Evolutionary conservation across 2,888 invertebrate species (phyloP), one percentile per base, ranked within the genome.

Genomic region (Busseola fusca): DNA sequence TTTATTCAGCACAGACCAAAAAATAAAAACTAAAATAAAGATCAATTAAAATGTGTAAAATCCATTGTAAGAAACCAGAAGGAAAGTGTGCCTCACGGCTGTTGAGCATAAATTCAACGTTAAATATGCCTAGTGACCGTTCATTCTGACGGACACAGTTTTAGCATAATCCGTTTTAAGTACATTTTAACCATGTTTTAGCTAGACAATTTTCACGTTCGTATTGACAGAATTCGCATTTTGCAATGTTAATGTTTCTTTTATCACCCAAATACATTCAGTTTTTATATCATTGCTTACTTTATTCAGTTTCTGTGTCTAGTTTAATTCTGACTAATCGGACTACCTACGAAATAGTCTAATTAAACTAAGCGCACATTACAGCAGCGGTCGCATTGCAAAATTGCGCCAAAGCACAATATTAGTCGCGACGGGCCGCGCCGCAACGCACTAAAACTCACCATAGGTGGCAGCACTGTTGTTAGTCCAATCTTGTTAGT

Each of bases 211-310:
- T 57, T 73, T 30, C 59, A 64, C 50, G 18, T 40, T 64, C 16
- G 58, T 72, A 56, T 78, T 69, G 64, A 69, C 63, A 80, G 68
- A 59, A 27, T 63, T 63, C 67, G 82, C 78, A 73, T 73, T 64
- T 62, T 58, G 34, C 67, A 71, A 66, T 80, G 66, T 66, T 60
- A 0, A 14, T 58, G 64, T 69, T 60, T 48, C n/a, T 48, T 50
- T 56, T 27, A 52, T 66, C 50, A 40, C 21, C n/a, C 57, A 54
- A 59, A 64, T 66, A 78, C 48, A 77, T 50, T 57, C 18, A 67
- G 48, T 64, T 69, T 82, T 56, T 66, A 42, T 27, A 69, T 42
- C 0, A 27, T 37, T 34, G 74, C 14, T 48, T 82, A 25, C n/a
- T 82, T 78, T 52, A 64, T 82, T 77, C 16, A 62, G 21, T 34